phyloP scores from a whole-genome alignment of 2,888 invertebrate genomes.

The Caenorhabditis virilis region DNA sequence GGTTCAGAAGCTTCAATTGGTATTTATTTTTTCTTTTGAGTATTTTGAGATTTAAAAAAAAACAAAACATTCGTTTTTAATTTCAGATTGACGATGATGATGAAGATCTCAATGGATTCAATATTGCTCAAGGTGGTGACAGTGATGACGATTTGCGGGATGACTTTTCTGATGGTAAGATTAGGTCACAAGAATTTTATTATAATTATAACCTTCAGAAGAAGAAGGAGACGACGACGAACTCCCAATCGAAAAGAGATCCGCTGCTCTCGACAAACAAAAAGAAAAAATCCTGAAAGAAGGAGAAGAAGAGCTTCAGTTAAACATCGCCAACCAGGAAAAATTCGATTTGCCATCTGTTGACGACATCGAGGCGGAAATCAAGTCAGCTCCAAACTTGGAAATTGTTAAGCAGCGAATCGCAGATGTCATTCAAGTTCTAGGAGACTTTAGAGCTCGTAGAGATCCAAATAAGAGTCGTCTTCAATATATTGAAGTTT shows the following conservation, averaged over 20 bases:
- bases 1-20: slow-evolving; percentile 1
- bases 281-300: slow-evolving; percentile 34
- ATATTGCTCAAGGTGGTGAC: slow-evolving; percentile 16
- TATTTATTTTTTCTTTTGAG: no score
- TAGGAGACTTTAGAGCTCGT: slow-evolving; percentile 62
- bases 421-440: slow-evolving; percentile 60
- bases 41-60: no score
- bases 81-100: slow-evolving; percentile 23
- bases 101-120: slow-evolving; percentile 16
- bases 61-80: background rate
- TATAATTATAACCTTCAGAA: background rate
- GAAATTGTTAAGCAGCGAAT: slow-evolving; percentile 62
- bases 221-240: slow-evolving; percentile 34
- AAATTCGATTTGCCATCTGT: slow-evolving; percentile 56
- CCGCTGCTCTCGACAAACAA: slow-evolving; percentile 42
- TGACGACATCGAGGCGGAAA: slow-evolving; percentile 60
- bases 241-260: slow-evolving; percentile 54
- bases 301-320: slow-evolving; percentile 61
- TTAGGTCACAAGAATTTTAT: background rate
- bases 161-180: slow-evolving; percentile 28
- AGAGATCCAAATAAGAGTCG: slow-evolving; percentile 53
- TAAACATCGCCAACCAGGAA: slow-evolving; percentile 55
- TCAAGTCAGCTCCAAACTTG: slow-evolving; percentile 54
- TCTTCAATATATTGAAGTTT: slow-evolving; percentile 49
- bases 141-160: slow-evolving; percentile 32